These are phyloP conservation scores for Nomada fabriciana DNA, from an alignment of 2,888 invertebrate species.

Conservation along the genomic window DNA sequence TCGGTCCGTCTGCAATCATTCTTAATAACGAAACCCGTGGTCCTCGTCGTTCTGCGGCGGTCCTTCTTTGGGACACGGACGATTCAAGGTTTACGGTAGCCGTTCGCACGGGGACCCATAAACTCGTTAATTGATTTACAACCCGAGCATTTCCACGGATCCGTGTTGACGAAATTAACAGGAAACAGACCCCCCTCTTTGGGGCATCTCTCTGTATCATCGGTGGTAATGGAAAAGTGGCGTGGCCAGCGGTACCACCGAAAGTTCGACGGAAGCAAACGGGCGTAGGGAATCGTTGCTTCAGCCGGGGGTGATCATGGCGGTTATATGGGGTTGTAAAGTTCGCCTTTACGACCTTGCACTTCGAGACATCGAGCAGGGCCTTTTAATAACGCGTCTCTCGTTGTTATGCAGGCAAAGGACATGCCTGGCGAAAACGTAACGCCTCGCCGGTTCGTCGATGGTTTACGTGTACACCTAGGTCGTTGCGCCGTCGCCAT, in stretches of 20 bases:
- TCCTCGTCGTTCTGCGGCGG: not conserved
- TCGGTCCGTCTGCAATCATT: constrained; percentile 5
- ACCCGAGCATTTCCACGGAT: constrained; percentile 41
- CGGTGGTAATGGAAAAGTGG: constrained; percentile 56
- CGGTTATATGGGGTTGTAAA: constrained; percentile 77
- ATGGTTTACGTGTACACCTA: constrained; percentile 7
- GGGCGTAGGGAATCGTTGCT: constrained; percentile 38
- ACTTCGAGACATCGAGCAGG: constrained; percentile 73
- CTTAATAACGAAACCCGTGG: constrained; percentile 20
- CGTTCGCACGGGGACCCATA: constrained; percentile 30
- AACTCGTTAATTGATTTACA: constrained; percentile 67
- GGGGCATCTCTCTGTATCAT: constrained; percentile 6
- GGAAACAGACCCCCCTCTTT: not conserved
- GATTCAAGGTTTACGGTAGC: constrained; percentile 42
- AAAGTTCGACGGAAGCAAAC: constrained; percentile 33
- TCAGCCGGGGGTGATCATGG: constrained; percentile 70
- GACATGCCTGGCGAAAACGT: constrained; percentile 41
- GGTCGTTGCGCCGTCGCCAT: not conserved
- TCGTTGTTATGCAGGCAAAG: constrained; percentile 61
- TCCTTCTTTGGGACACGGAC: not conserved
- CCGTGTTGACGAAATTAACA: constrained; percentile 52
- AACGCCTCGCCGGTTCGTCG: constrained; percentile 5
- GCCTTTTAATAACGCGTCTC: constrained; percentile 76
- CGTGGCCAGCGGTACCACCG: constrained; percentile 14
- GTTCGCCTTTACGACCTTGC: constrained; percentile 75